These are phyloP conservation scores for Ptilodon capucinus DNA, from an alignment of 2,888 invertebrate genomes.

Conservation along the genomic window DNA sequence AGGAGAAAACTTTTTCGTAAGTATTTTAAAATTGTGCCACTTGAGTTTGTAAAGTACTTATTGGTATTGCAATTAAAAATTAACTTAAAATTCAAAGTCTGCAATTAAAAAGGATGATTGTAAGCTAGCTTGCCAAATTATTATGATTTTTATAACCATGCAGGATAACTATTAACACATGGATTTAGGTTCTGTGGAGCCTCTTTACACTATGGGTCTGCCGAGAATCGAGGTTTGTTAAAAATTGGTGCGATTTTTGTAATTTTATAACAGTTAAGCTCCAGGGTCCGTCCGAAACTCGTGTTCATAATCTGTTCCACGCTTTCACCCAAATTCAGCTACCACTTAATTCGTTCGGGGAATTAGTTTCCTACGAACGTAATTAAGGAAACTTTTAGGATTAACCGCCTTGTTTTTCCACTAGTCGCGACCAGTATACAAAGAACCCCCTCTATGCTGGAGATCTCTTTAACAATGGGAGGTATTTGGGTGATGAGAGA, in stretches of 20 bases:
- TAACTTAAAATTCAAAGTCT: too few relatives aligned
- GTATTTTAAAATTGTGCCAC: background rate
- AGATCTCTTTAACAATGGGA: background rate
- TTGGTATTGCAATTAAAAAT: background rate
- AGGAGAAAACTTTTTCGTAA: slow-evolving; percentile 11
- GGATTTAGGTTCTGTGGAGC: too few relatives aligned
- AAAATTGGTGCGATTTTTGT: slow-evolving; percentile 8
- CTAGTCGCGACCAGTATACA: slow-evolving; percentile 47
- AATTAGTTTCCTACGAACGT: slow-evolving; percentile 73
- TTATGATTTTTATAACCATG: too few relatives aligned
- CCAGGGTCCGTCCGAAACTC: slow-evolving; percentile 24
- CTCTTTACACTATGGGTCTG: too few relatives aligned
- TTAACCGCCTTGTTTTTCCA: slow-evolving; percentile 76
- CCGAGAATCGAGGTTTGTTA: background rate
- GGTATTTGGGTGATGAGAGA: slow-evolving; percentile 19
- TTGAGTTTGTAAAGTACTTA: background rate
- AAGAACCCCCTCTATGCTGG: slow-evolving; percentile 38
- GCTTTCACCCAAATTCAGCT: slow-evolving; percentile 67
- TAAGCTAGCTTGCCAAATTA: too few relatives aligned
- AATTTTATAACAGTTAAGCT: slow-evolving; percentile 25
- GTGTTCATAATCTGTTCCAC: slow-evolving; percentile 59
- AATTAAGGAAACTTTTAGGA: slow-evolving; percentile 80
- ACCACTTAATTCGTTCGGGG: slow-evolving; percentile 74
- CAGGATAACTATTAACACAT: too few relatives aligned
- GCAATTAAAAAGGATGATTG: too few relatives aligned